A percentile compares a stretch with the other conserved stretches of the same genome.
Conservation (phyloP, 2,888 invertebrate species). For the Drosophila histrio region DNA sequence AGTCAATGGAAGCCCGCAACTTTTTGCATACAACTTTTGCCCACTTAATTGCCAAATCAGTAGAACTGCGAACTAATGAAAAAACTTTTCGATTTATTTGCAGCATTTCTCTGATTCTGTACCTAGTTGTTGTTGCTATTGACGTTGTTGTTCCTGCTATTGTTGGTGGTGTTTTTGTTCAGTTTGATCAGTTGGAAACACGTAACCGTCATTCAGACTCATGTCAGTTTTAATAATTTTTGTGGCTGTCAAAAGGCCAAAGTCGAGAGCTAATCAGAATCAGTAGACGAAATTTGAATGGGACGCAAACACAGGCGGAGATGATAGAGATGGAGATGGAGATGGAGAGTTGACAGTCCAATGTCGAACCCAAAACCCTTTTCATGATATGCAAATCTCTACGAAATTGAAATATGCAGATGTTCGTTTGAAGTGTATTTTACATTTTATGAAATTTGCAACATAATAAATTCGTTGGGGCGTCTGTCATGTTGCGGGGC, state of each 20-base stretch:
- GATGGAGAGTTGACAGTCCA: slow-evolving; percentile 36
- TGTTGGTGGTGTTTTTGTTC: background rate
- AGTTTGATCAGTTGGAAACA: slow-evolving; percentile 30
- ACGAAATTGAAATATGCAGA: slow-evolving; percentile 79
- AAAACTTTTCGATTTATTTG: slow-evolving; percentile 70
- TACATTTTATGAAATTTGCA: slow-evolving; percentile 73
- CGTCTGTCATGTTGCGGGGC: slow-evolving; percentile 49
- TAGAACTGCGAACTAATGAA: slow-evolving; percentile 69
- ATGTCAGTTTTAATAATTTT: slow-evolving; percentile 73
- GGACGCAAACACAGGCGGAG: background rate
- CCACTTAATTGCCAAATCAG: slow-evolving; percentile 69
- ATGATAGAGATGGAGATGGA: background rate
- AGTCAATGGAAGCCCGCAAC: slow-evolving; percentile 40
- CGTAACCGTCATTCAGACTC: slow-evolving; percentile 46
- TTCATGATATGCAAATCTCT: slow-evolving; percentile 71
- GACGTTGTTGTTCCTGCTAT: background rate
- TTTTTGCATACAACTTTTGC: slow-evolving; percentile 73
- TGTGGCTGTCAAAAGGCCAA: slow-evolving; percentile 53
- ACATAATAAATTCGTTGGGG: slow-evolving; percentile 67
- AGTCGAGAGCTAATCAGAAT: slow-evolving; percentile 59
- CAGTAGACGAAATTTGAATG: slow-evolving; percentile 38
- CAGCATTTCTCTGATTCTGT: slow-evolving; percentile 27
- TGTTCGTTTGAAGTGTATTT: slow-evolving; percentile 72
- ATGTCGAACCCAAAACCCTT: slow-evolving; percentile 46
- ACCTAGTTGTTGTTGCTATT: slow-evolving; percentile 1